Percentiles rank a stretch among this genome's conserved stretches.
Conservation (phyloP, 2,797 vertebrate genomes). For the Poecilia velifera region DNA sequence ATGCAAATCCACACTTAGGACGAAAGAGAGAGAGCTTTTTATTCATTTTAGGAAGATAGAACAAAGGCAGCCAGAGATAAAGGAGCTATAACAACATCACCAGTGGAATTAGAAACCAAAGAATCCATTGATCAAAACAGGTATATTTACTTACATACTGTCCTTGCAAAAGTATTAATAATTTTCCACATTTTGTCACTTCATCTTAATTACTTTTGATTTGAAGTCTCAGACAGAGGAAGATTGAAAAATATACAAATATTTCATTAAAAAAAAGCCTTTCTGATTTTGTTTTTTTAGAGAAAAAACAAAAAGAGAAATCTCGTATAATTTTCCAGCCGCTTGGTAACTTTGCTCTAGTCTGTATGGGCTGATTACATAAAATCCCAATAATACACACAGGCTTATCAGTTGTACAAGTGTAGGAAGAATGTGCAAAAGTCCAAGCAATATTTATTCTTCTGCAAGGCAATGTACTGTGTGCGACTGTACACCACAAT, state of each 20-base stretch:
- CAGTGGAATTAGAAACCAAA: conserved; percentile 9
- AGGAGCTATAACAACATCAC: conserved; percentile 8
- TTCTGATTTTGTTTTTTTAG: no score
- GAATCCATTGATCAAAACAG: not conserved
- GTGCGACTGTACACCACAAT: not conserved
- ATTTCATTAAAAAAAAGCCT: not conserved
- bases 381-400: not conserved
- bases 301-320: not conserved
- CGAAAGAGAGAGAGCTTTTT: conserved; percentile 39
- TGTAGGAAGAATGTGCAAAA: not conserved
- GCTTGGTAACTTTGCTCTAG: not conserved
- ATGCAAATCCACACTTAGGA: not conserved
- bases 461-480: not conserved
- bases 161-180: not conserved
- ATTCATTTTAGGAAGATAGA: conserved; percentile 45
- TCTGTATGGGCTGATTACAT: not conserved
- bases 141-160: not conserved
- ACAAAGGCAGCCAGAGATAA: conserved; percentile 5
- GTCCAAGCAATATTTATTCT: not conserved
- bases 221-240: not conserved
- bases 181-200: not conserved
- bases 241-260: not conserved
- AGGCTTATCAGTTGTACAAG: not conserved
- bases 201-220: not conserved
- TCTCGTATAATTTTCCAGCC: not conserved